These are phyloP conservation scores for Syndactyla subalaris DNA, from an alignment of 2,797 vertebrate species.

Conservation along the genomic window DNA sequence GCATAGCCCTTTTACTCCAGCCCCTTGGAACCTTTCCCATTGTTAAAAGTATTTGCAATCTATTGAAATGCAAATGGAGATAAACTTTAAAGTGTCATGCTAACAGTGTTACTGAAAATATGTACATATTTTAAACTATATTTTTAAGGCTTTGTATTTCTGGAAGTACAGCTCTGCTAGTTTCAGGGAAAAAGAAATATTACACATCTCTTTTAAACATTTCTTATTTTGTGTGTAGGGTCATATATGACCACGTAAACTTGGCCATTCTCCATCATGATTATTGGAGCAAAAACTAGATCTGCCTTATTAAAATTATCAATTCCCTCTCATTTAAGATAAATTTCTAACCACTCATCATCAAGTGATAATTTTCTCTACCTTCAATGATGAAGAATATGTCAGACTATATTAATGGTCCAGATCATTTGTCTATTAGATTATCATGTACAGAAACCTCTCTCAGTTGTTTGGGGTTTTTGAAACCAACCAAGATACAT, in stretches of 20 bases:
- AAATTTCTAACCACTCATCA: neutral
- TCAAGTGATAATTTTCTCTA: neutral
- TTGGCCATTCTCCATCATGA: neutral
- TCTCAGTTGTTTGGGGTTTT: neutral
- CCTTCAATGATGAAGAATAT: neutral
- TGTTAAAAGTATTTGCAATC: neutral
- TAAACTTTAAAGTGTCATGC: neutral
- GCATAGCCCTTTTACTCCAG: neutral
- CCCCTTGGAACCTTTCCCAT: neutral
- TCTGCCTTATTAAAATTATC: neutral
- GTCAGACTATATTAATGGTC: neutral
- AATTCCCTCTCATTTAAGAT: neutral
- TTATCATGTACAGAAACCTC: neutral
- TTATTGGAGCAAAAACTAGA: neutral
- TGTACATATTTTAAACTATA: neutral
- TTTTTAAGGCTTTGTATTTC: neutral
- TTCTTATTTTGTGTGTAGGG: neutral
- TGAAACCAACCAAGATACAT: neutral
- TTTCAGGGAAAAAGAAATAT: neutral
- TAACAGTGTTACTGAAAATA: neutral
- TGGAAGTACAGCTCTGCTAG: neutral
- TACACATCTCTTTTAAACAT: neutral
- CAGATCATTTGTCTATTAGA: fast-evolving
- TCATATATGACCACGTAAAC: neutral
- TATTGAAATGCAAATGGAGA: neutral